phyloP scores from a whole-genome alignment of 2,113 vertebrate genomes.

The Chunga burmeisteri region DNA sequence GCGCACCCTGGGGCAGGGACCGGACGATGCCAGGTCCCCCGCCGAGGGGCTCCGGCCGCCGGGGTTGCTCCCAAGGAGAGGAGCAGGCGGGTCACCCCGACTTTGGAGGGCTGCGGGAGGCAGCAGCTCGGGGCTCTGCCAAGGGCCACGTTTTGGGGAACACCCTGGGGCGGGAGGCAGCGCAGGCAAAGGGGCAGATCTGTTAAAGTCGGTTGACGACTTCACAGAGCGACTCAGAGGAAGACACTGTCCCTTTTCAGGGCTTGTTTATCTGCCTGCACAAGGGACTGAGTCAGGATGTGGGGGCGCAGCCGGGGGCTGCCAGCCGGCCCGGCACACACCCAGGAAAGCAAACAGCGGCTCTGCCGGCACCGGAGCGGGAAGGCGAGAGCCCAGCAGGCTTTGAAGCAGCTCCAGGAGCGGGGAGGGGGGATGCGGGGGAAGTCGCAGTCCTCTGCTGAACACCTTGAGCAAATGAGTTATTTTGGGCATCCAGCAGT shows the following conservation, averaged over 20 bases:
- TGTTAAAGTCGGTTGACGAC: neutral
- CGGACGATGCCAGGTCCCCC: accelerated
- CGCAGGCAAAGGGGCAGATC: neutral
- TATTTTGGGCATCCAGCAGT: neutral
- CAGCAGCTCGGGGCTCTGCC: neutral
- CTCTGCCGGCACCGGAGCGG: neutral
- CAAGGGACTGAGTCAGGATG: neutral
- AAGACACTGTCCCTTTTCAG: neutral
- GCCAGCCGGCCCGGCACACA: neutral
- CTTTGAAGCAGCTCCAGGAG: constrained; percentile 41
- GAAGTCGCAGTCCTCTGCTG: neutral
- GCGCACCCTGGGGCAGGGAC: neutral
- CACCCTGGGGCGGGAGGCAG: neutral
- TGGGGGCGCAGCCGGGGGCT: neutral
- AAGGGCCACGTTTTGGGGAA: neutral
- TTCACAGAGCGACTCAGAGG: neutral
- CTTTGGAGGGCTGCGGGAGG: neutral
- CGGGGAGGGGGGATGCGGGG: neutral
- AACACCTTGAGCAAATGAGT: constrained; percentile 45
- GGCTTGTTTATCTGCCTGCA: constrained; percentile 21
- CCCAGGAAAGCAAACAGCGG: constrained; percentile 42
- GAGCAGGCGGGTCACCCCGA: neutral
- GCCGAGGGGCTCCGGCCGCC: accelerated
- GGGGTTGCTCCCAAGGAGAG: neutral
- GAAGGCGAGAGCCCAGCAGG: neutral